Percentiles rank a stretch among this genome's conserved stretches.
phyloP scores from a whole-genome alignment of 2,888 invertebrate genomes.

The Ceratothoa steindachneri region DNA sequence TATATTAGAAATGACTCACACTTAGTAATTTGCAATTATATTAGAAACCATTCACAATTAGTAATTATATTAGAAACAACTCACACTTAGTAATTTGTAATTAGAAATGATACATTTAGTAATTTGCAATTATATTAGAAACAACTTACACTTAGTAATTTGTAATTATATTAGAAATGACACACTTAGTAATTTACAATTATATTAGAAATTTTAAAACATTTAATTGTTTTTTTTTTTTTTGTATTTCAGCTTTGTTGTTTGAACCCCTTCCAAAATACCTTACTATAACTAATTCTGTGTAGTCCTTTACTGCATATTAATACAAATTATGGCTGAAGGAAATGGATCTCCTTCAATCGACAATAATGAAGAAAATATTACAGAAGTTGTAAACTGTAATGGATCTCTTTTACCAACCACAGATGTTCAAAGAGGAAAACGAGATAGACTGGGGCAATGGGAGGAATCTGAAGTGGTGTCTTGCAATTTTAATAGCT shows the following conservation, averaged over 20 bases:
- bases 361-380: slow-evolving; percentile 5
- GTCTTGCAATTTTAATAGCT: not conserved
- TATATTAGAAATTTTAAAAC: too few species aligned
- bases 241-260: slow-evolving; percentile 8
- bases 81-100: too few species aligned
- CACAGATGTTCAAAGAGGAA: not conserved
- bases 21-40: too few species aligned
- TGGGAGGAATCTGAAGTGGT: not conserved
- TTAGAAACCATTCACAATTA: too few species aligned
- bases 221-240: too few species aligned
- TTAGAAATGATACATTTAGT: too few species aligned
- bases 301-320: not conserved
- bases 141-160: too few species aligned
- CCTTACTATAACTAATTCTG: not conserved
- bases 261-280: not conserved
- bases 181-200: too few species aligned
- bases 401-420: not conserved
- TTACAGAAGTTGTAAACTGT: not conserved
- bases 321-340: slow-evolving; percentile 11
- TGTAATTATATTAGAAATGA: too few species aligned
- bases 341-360: not conserved
- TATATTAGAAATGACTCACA: too few species aligned
- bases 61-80: too few species aligned
- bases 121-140: too few species aligned
- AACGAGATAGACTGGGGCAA: not conserved